phyloP scores from a whole-genome alignment of 30 jellyfish, hydroid and myxozoan species.

The Aurelia coerulea region DNA sequence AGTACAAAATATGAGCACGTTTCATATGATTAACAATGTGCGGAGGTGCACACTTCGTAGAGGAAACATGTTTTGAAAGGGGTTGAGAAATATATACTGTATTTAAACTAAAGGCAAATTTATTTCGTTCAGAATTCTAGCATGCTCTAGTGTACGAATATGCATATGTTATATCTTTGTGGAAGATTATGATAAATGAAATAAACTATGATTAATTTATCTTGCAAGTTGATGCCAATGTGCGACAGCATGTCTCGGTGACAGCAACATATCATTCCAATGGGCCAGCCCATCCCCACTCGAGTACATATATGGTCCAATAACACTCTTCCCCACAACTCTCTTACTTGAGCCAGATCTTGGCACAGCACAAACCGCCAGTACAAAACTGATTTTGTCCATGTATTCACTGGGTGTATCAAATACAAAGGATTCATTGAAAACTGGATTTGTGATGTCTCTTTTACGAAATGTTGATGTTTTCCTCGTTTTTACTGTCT shows the following conservation, averaged over 20 bases:
- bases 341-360: slow-evolving; percentile 79
- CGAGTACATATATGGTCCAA: slow-evolving; percentile 96
- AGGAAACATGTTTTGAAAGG: too few relatives aligned
- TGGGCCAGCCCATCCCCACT: slow-evolving; percentile 95
- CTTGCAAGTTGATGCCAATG: slow-evolving; percentile 83
- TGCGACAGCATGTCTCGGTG: slow-evolving; percentile 91
- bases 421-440: slow-evolving; percentile 92
- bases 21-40: too few relatives aligned
- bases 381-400: slow-evolving; percentile 82
- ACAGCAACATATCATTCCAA: slow-evolving; percentile 93
- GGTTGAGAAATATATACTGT: too few relatives aligned
- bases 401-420: slow-evolving; percentile 77
- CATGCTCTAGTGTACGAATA: too few relatives aligned
- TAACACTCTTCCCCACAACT: slow-evolving; percentile 73
- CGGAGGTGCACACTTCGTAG: too few relatives aligned
- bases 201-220: not conserved
- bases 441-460: slow-evolving; percentile 76
- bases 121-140: too few relatives aligned
- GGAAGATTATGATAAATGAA: too few relatives aligned
- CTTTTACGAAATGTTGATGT: slow-evolving; percentile 70
- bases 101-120: too few relatives aligned
- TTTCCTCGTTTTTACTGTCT: slow-evolving; percentile 80
- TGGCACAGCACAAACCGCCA: slow-evolving; percentile 78
- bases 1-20: too few relatives aligned
- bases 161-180: too few relatives aligned